A percentile compares a stretch with the other conserved stretches of the same genome.
phyloP scores from a whole-genome alignment of 2,888 invertebrate genomes.

The Buathra laborator region DNA sequence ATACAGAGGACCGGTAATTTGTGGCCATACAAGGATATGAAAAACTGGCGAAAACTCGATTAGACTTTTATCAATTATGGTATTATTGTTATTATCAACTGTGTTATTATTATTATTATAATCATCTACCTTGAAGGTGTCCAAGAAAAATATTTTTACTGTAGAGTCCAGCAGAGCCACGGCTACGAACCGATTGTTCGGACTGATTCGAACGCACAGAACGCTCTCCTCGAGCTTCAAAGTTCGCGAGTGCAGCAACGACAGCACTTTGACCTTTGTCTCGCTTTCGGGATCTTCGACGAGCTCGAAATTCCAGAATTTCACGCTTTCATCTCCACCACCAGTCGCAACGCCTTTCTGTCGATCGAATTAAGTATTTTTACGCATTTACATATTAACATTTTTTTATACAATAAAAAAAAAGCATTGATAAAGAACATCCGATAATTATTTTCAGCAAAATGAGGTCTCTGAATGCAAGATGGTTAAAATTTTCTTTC shows the following conservation, averaged over 20 bases:
- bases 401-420: too few relatives aligned
- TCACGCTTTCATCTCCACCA: conserved; percentile 95
- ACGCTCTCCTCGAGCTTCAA: conserved; percentile 95
- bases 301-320: conserved; percentile 97
- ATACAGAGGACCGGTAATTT: conserved; percentile 96
- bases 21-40: conserved; percentile 97
- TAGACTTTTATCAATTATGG: neutral
- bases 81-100: conserved; percentile 29
- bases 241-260: conserved; percentile 92
- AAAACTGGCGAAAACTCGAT: conserved; percentile 89
- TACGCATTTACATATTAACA: conserved; percentile 14
- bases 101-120: neutral
- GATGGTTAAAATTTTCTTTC: too few relatives aligned
- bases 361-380: conserved; percentile 73
- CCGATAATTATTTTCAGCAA: too few relatives aligned
- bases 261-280: conserved; percentile 90
- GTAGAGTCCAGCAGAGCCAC: conserved; percentile 97
- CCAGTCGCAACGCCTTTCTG: conserved; percentile 94
- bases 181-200: conserved; percentile 95
- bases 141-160: conserved; percentile 97
- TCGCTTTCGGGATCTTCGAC: conserved; percentile 89
- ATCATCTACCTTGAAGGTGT: conserved; percentile 94
- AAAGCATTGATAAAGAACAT: too few relatives aligned
- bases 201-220: conserved; percentile 92
- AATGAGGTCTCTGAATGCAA: too few relatives aligned